phyloP scores from a whole-genome alignment of 2,888 invertebrate genomes.

The Protula sp. region DNA sequence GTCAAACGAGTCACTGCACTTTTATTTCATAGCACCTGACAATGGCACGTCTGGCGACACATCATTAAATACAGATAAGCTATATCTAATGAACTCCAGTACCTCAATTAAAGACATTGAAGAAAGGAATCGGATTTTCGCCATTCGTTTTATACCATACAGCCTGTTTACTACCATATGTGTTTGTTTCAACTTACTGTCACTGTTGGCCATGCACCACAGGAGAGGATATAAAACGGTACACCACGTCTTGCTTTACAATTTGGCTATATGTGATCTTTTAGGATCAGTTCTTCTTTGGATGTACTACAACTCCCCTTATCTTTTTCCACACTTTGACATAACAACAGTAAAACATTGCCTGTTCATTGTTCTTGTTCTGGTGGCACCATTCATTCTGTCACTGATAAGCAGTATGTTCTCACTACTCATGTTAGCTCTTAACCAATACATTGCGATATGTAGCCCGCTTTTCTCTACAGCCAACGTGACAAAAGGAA shows the following conservation, averaged over 20 bases:
- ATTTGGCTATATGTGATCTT: conserved; percentile 25
- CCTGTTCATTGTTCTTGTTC: conserved; percentile 20
- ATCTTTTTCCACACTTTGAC: conserved; percentile 19
- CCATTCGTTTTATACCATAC: conserved; percentile 20
- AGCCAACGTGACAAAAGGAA: conserved; percentile 17
- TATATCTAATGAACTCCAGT: no score
- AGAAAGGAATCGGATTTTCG: conserved; percentile 11
- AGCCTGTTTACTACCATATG: conserved; percentile 14
- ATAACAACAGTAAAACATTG: conserved; percentile 19
- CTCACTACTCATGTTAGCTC: conserved; percentile 24
- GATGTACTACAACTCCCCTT: conserved; percentile 28
- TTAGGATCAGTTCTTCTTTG: conserved; percentile 20
- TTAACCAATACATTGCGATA: conserved; percentile 29
- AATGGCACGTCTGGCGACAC: no score
- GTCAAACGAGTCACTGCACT: no score
- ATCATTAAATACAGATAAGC: no score
- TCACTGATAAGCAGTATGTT: conserved; percentile 20
- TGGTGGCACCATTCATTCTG: conserved; percentile 20
- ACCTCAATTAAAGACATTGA: not conserved
- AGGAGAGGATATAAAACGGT: conserved; percentile 25
- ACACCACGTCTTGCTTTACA: conserved; percentile 32
- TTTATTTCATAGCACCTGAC: no score
- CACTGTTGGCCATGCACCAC: conserved; percentile 36
- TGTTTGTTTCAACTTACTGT: conserved; percentile 33
- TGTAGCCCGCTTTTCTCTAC: conserved; percentile 25